These are phyloP conservation scores for Umimayanthus kanabou DNA, from an alignment of 92 coral and sea anemone species.

Conservation along the genomic window DNA sequence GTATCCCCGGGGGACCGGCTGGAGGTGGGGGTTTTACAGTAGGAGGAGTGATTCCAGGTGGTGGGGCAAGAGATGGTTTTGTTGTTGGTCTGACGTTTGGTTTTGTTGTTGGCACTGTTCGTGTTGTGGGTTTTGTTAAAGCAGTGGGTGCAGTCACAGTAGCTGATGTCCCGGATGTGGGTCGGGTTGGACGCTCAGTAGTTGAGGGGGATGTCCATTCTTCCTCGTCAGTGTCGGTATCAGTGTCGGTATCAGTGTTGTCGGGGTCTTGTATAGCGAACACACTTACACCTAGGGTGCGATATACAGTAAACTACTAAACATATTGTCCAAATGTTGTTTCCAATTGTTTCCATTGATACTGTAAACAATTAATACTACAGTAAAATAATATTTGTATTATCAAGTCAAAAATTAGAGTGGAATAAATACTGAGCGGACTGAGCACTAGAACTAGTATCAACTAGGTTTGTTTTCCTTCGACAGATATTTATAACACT, in stretches of 20 bases:
- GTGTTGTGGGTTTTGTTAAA: constrained; percentile 2
- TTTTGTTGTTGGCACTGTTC: neutral
- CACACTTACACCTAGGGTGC: constrained; percentile 8
- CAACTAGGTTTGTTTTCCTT: too few species aligned
- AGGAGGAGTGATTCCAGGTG: neutral
- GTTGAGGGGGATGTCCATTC: constrained; percentile 8
- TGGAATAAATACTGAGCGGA: too few species aligned
- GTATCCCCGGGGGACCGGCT: constrained; percentile 1
- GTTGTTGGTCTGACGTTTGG: neutral
- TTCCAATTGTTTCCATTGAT: too few species aligned
- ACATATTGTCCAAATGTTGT: too few species aligned
- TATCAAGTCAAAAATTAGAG: too few species aligned
- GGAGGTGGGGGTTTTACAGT: neutral
- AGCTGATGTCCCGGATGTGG: neutral
- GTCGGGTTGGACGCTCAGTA: neutral
- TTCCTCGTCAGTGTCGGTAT: constrained; percentile 19
- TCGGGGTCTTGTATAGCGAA: neutral
- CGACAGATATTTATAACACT: too few species aligned
- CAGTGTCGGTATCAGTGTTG: neutral
- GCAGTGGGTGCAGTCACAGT: neutral
- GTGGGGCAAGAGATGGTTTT: neutral
- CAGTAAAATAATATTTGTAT: too few species aligned
- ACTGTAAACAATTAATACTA: too few species aligned
- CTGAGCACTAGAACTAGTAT: too few species aligned
- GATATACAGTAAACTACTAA: neutral